These are phyloP conservation scores for Silurus lanzhouensis DNA, from an alignment of 2,797 vertebrate genomes.

Conservation along the genomic window DNA sequence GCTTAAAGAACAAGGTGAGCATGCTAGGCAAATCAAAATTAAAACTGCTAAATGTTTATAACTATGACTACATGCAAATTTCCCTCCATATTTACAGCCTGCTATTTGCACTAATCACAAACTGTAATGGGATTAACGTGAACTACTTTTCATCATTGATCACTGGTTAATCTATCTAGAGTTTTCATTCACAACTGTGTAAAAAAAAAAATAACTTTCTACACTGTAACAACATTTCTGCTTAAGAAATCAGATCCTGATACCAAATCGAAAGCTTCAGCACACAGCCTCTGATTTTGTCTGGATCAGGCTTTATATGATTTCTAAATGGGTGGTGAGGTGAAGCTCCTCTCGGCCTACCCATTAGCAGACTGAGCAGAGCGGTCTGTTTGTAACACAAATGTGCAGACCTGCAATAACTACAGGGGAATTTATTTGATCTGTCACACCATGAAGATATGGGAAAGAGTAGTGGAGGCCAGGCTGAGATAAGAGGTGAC, in stretches of 20 bases:
- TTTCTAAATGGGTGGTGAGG: constrained; percentile 24
- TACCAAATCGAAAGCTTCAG: not conserved
- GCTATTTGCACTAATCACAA: no score
- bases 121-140: not conserved
- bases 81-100: not conserved
- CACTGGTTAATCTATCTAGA: not conserved
- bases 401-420: no score
- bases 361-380: constrained; percentile 29
- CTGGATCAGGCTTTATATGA: not conserved
- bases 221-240: not conserved
- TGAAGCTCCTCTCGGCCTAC: constrained; percentile 11
- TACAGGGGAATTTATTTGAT: no score
- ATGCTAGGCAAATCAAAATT: constrained; percentile 1
- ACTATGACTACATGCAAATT: no score
- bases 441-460: no score
- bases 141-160: not conserved
- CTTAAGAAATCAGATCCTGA: not conserved
- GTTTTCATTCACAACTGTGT: not conserved
- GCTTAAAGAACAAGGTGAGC: not conserved
- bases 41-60: not conserved
- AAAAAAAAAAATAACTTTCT: not conserved
- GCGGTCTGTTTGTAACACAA: not conserved
- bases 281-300: not conserved
- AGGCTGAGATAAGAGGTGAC: no score
- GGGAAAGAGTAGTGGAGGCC: no score